Evolutionary conservation across 2,113 vertebrate genomes (phyloP).

Genomic region (Oncorhynchus gorbuscha): DNA sequence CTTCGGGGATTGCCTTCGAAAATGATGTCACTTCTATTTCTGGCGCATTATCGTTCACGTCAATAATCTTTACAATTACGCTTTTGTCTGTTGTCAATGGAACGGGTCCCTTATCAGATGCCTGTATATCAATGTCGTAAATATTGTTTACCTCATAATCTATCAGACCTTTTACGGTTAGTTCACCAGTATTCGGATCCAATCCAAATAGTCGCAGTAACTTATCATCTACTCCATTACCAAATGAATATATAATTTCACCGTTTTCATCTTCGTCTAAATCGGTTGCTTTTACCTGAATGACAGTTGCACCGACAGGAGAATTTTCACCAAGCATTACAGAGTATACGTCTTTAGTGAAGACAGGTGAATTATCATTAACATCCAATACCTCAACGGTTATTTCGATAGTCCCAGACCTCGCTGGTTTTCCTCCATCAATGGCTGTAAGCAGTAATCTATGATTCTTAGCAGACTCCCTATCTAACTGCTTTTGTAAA

Average conservation of each 20-base stretch:
- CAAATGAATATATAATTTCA: conserved; percentile 24
- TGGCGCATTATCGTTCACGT: conserved; percentile 46
- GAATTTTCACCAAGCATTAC: conserved; percentile 29
- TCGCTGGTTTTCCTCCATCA: conserved; percentile 52
- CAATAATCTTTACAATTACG: conserved; percentile 29
- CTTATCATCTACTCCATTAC: conserved; percentile 21
- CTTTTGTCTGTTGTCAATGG: conserved; percentile 11
- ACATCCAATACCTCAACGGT: conserved; percentile 43
- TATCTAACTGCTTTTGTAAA: conserved; percentile 42
- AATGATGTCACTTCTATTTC: conserved; percentile 57
- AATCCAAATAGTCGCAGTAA: conserved; percentile 27
- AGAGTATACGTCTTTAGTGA: conserved; percentile 36
- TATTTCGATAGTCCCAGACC: conserved; percentile 38
- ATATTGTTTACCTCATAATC: conserved; percentile 21
- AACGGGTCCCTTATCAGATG: conserved; percentile 10
- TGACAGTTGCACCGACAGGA: conserved; percentile 12
- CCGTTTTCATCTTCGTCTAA: conserved; percentile 33
- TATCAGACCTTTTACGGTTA: conserved; percentile 24
- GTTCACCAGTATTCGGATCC: conserved; percentile 30
- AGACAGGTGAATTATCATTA: conserved; percentile 57
- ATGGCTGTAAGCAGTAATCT: conserved; percentile 38
- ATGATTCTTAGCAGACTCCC: conserved; percentile 24
- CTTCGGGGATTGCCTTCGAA: conserved; percentile 44
- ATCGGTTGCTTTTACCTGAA: conserved; percentile 42
- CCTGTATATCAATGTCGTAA: conserved; percentile 26